Conservation (phyloP, 2,797 vertebrate species). For the Gadopsis bispinosus region DNA sequence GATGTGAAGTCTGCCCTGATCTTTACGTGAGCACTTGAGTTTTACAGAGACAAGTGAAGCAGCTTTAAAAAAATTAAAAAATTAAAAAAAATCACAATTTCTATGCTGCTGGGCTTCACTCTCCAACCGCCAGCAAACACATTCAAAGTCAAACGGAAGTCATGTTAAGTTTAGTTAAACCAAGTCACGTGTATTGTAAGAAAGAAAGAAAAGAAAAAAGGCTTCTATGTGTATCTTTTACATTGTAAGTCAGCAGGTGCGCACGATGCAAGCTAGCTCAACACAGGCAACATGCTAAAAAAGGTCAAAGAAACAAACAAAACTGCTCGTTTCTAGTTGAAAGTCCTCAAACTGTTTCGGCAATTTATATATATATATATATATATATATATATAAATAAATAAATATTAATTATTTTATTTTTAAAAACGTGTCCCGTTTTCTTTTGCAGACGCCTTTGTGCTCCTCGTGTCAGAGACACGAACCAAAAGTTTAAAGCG, state of each 20-base stretch:
- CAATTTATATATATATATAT: no score
- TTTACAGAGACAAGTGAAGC: not conserved
- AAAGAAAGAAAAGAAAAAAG: no score
- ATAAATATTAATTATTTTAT: no score
- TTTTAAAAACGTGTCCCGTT: no score
- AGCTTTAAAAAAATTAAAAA: not conserved
- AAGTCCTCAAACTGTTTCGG: not conserved
- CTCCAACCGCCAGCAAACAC: not conserved
- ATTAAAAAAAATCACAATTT: no score
- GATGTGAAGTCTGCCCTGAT: not conserved
- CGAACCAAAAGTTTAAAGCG: not conserved
- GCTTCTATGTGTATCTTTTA: not conserved
- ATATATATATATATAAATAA: no score
- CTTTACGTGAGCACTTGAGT: not conserved
- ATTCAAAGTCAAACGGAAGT: slow-evolving; percentile 32
- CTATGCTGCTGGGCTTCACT: not conserved
- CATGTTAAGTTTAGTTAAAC: slow-evolving; percentile 20
- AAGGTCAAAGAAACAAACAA: not conserved
- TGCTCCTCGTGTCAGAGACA: fast-evolving
- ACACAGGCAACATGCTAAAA: not conserved
- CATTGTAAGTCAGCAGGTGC: not conserved
- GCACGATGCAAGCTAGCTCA: not conserved
- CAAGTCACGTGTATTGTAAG: slow-evolving; percentile 38
- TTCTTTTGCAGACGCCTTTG: no score
- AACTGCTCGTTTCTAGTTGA: slow-evolving; percentile 5